Base-by-base conservation (phyloP, 2,888 invertebrate species). In the Ectemnius continuus region DNA sequence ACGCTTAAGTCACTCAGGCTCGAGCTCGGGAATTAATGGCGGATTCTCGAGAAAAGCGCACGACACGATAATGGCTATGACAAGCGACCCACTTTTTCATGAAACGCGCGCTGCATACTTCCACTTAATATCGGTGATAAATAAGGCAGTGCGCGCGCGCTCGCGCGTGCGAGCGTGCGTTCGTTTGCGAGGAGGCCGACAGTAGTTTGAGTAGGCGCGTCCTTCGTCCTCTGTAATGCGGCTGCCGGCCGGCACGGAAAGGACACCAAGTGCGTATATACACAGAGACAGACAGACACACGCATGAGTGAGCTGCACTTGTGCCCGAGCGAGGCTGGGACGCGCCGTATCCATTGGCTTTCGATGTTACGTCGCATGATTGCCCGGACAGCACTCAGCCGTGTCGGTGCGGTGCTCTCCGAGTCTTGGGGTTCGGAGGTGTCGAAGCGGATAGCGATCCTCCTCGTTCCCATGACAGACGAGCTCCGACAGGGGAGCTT, bases 61-160 rank as follows among this genome's bases (percentile, higher is more conserved):
- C 52, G 68, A 66, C 61, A 60, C 67, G 69, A 74, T 81, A 84
- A 84, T 84, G 79, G 84, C 67, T 82, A 81, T 84, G 82, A 82
- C 82, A 76, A 61, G 18, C 76, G 81, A 82, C 84, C 83, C 73
- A 84, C 70, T 79, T 84, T 56, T 65, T 26, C 36, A 6, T 4
- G 57, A 72, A 67, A 61, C 71, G 75, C 63, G 59, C 61, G 63
- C 67, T 70, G 73, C 70, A 70, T 66, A 69, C 73, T 47, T 67
- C 70, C 65, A 36, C 18, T 81, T 79, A 73, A 77, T 82, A 82
- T 82, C 83, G 68, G 28, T 75, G 75, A 83, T 82, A 79, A 79
- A 78, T 82, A 84, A 80, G 36, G 8, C 36, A 1, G 36, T 8
- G 76, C 65, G 59, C 73, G 66, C 72, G 52, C 56, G 67, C 70